Percentiles rank a stretch among this genome's conserved stretches.
These are phyloP conservation scores for Ctenochaetus hawaiiensis DNA, from an alignment of 2,797 vertebrate species.

Conservation along the genomic window DNA sequence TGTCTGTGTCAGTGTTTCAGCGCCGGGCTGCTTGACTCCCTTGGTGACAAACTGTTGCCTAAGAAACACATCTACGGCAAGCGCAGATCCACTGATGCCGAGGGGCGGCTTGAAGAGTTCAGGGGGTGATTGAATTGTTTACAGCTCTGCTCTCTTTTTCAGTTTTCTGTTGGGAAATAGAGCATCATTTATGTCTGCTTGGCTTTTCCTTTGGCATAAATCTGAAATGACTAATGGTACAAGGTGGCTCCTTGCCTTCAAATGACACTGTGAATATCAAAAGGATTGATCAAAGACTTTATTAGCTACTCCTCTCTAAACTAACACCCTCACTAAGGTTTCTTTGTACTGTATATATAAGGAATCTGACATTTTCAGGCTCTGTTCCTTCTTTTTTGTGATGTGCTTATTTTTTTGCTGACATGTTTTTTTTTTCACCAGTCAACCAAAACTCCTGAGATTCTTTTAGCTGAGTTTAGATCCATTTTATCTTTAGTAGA, in stretches of 20 bases:
- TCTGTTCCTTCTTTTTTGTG: not conserved
- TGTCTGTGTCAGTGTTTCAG: slow-evolving; percentile 72
- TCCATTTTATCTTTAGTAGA: slow-evolving; percentile 49
- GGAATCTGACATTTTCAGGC: slow-evolving; percentile 64
- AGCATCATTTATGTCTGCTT: slow-evolving; percentile 69
- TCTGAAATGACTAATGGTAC: slow-evolving; percentile 70
- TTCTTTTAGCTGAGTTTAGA: slow-evolving; percentile 33
- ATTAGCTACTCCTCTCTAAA: slow-evolving; percentile 62
- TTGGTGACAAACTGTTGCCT: slow-evolving; percentile 78
- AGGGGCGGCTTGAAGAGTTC: slow-evolving; percentile 73
- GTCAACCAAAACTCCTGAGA: slow-evolving; percentile 37
- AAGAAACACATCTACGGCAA: slow-evolving; percentile 69
- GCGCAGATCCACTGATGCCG: slow-evolving; percentile 64
- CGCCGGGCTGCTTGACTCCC: slow-evolving; percentile 63
- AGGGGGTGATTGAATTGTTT: slow-evolving; percentile 80
- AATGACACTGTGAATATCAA: slow-evolving; percentile 72
- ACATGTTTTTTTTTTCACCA: slow-evolving; percentile 46
- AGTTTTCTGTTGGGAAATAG: slow-evolving; percentile 69
- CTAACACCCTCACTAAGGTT: slow-evolving; percentile 37
- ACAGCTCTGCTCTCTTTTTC: slow-evolving; percentile 69
- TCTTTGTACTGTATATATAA: slow-evolving; percentile 49
- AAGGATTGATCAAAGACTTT: slow-evolving; percentile 74
- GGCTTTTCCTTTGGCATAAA: slow-evolving; percentile 72
- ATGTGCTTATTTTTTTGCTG: slow-evolving; percentile 40
- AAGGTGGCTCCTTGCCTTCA: slow-evolving; percentile 53